phyloP scores from a whole-genome alignment of 2,797 vertebrate genomes.

The Pseudopleuronectes americanus region DNA sequence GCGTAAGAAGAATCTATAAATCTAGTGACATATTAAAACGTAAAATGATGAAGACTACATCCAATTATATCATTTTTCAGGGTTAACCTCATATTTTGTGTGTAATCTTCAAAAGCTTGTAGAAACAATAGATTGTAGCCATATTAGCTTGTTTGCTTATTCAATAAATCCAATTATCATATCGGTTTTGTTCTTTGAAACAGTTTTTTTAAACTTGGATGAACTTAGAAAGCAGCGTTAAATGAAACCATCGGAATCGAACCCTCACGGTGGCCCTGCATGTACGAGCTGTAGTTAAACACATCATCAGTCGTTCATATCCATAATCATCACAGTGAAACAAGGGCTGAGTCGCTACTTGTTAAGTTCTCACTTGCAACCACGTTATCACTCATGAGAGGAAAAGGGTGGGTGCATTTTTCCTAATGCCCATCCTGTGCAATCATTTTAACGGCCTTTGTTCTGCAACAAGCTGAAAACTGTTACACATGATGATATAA shows the following conservation, averaged over 20 bases:
- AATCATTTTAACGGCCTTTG: neutral
- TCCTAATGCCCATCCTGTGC: conserved; percentile 1
- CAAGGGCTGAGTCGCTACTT: conserved; percentile 64
- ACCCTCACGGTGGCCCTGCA: neutral
- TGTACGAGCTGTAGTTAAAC: conserved; percentile 23
- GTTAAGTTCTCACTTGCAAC: conserved; percentile 41
- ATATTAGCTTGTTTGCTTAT: neutral
- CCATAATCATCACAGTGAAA: neutral
- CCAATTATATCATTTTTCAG: neutral
- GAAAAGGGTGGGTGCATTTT: conserved; percentile 3
- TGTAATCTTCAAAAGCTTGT: too few species aligned
- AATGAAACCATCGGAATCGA: too few species aligned
- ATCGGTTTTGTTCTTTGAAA: neutral
- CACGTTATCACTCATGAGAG: conserved; percentile 13
- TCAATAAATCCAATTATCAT: neutral
- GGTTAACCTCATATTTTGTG: too few species aligned
- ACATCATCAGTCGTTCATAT: too few species aligned
- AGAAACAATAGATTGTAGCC: neutral
- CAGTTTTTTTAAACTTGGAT: neutral
- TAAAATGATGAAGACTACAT: too few species aligned
- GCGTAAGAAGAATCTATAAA: too few species aligned
- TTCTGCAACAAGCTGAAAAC: conserved; percentile 28
- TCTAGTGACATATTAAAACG: too few species aligned
- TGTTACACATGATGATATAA: conserved; percentile 24
- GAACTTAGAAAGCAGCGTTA: too few species aligned